These are phyloP conservation scores for Pleuronectes platessa DNA, from an alignment of 2,113 vertebrate genomes.

Conservation along the genomic window DNA sequence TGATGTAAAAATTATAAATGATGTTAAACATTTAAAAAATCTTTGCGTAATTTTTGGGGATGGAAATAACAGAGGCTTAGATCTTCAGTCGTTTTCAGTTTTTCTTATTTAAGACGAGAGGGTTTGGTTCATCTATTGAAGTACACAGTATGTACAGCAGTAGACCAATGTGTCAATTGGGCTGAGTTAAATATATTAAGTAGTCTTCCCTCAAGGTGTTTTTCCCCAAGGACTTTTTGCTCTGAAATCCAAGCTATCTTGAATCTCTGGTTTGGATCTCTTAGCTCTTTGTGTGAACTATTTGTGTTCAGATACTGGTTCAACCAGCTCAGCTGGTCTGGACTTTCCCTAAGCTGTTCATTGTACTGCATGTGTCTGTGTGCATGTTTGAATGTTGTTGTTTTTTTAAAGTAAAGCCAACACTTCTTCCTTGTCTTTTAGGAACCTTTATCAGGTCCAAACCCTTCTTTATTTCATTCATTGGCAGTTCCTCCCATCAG, in stretches of 20 bases:
- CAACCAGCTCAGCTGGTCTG: constrained; percentile 57
- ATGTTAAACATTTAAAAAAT: too few species aligned
- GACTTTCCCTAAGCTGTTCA: constrained; percentile 3
- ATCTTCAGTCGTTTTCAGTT: neutral
- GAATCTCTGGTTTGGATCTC: constrained; percentile 16
- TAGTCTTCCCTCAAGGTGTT: neutral
- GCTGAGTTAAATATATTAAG: constrained; percentile 5
- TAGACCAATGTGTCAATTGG: neutral
- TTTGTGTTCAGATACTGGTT: constrained; percentile 49
- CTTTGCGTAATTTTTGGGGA: too few species aligned
- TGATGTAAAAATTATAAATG: too few species aligned
- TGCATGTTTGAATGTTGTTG: neutral
- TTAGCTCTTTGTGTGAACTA: constrained; percentile 10
- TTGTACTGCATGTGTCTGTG: constrained; percentile 6
- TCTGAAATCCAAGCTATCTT: constrained; percentile 14
- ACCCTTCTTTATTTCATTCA: neutral
- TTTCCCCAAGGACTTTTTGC: neutral
- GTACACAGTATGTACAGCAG: neutral
- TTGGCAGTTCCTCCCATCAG: neutral
- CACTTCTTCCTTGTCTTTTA: constrained; percentile 23
- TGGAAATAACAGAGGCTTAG: neutral
- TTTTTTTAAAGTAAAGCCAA: neutral
- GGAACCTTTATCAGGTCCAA: constrained; percentile 22
- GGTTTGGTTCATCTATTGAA: neutral
- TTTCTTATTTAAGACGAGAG: neutral